A percentile compares a stretch with the other conserved stretches of the same genome.
phyloP scores from a whole-genome alignment of 2,797 vertebrate genomes.

The Micromesistius poutassou region DNA sequence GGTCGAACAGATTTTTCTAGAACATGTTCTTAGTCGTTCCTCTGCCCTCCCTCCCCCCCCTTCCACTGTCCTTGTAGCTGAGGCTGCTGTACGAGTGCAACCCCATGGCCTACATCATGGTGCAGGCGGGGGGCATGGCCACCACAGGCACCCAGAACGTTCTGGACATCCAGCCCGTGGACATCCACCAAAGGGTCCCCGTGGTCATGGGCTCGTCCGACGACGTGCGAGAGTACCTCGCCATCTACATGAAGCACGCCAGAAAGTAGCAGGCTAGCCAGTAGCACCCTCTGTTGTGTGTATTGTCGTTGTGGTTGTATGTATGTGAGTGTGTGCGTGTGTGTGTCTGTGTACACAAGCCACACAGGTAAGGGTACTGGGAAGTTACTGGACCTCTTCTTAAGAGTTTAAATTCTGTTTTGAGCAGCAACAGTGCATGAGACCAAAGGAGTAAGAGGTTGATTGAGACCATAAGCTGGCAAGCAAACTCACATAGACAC shows the following conservation, averaged over 20 bases:
- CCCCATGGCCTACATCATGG: constrained; percentile 92
- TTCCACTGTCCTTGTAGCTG: constrained; percentile 71
- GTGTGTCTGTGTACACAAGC: background rate
- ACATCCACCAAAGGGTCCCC: constrained; percentile 85
- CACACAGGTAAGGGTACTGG: background rate
- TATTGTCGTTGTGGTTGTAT: background rate
- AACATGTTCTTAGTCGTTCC: background rate
- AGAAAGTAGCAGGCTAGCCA: constrained; percentile 49
- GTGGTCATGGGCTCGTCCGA: constrained; percentile 87
- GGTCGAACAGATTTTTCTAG: background rate
- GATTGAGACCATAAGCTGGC: background rate
- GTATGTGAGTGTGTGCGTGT: background rate
- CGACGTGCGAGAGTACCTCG: constrained; percentile 87
- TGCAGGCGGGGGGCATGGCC: constrained; percentile 91
- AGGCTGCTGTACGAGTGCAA: constrained; percentile 93
- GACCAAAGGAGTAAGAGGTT: background rate
- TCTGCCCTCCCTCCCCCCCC: background rate
- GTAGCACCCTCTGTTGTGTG: background rate
- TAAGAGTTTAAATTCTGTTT: background rate
- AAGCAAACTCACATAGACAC: background rate
- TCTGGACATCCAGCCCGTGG: constrained; percentile 85
- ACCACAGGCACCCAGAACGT: constrained; percentile 84
- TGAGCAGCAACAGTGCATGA: background rate
- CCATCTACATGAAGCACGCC: constrained; percentile 80
- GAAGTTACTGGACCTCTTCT: background rate